Evolutionary conservation across 2,113 vertebrate genomes (phyloP).

Genomic region (Carettochelys insculpta): DNA sequence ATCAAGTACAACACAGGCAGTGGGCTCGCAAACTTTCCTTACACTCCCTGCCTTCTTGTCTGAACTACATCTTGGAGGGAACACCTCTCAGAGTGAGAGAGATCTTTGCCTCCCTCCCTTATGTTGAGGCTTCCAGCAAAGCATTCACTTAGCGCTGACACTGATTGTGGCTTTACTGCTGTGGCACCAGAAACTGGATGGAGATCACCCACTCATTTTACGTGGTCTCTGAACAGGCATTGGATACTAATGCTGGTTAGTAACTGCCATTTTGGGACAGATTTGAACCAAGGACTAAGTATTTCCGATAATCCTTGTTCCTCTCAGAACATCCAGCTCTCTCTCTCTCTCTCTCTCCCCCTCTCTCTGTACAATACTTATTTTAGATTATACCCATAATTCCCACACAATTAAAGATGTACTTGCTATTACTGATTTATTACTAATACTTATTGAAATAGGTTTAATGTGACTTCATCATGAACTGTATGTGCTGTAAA

Average conservation of each 20-base stretch:
- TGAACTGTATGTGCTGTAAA: background rate
- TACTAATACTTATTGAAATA: background rate
- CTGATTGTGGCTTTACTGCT: background rate
- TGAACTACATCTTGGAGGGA: background rate
- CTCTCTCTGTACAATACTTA: background rate
- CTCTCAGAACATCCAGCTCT: accelerated
- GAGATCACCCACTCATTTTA: background rate
- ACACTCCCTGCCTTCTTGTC: background rate
- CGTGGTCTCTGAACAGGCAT: background rate
- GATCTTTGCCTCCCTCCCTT: background rate
- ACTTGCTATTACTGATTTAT: background rate
- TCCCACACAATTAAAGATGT: background rate
- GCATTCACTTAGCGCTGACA: background rate
- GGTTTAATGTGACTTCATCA: background rate
- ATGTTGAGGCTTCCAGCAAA: background rate
- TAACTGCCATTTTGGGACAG: background rate
- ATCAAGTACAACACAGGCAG: accelerated
- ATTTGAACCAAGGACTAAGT: background rate
- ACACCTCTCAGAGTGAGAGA: background rate
- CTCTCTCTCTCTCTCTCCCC: background rate
- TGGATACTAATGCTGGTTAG: background rate
- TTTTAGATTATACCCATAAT: background rate
- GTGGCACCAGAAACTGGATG: background rate
- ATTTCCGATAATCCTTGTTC: accelerated
- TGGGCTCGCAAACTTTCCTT: accelerated